These are phyloP conservation scores for Troilus luridus DNA, from an alignment of 2,888 invertebrate genomes.

Conservation along the genomic window DNA sequence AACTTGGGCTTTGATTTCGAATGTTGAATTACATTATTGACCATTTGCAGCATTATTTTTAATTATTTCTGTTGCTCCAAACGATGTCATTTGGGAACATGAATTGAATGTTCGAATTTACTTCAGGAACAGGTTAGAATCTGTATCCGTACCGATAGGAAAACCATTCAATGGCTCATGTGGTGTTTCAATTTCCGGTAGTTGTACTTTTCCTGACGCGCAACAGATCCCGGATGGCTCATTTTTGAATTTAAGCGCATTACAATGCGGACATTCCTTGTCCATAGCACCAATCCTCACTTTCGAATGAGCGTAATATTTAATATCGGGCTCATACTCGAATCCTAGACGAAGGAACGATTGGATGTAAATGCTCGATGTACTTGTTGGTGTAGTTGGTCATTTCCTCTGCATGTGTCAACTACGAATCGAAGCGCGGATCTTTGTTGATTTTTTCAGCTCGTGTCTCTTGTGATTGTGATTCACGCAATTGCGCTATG, in stretches of 20 bases:
- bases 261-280: conserved; percentile 64
- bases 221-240: conserved; percentile 66
- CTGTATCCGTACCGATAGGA: no score
- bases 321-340: conserved; percentile 66
- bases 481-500: no score
- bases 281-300: conserved; percentile 62
- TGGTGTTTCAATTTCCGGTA: no score
- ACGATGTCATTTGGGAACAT: conserved; percentile 66
- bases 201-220: conserved; percentile 64
- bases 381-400: conserved; percentile 65
- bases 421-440: no score
- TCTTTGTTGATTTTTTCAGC: no score
- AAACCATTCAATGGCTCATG: no score
- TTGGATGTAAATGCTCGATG: conserved; percentile 64
- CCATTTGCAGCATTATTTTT: conserved; percentile 44
- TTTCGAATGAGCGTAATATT: conserved; percentile 66
- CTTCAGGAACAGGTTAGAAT: conserved; percentile 66
- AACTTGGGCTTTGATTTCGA: conserved; percentile 62
- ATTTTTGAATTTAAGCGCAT: conserved; percentile 66
- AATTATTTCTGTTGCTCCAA: no score
- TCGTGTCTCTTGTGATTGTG: no score
- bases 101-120: conserved; percentile 66
- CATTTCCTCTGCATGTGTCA: conserved; percentile 65
- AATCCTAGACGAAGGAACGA: conserved; percentile 66
- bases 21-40: conserved; percentile 59